These are phyloP conservation scores for Carcina quercana DNA, from an alignment of 2,888 invertebrate species.

Conservation along the genomic window DNA sequence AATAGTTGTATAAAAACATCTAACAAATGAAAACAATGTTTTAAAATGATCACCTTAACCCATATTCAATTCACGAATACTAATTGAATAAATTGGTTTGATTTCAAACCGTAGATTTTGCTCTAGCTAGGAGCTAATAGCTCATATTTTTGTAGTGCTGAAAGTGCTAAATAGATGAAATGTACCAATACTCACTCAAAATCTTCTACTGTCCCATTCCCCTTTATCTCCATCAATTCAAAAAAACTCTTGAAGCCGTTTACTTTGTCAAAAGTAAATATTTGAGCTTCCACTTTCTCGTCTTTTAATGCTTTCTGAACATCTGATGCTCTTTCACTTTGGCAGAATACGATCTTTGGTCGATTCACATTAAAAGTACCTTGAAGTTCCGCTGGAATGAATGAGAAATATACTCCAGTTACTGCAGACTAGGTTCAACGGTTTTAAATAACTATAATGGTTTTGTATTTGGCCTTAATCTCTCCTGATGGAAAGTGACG, in stretches of 20 bases:
- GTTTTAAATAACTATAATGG: no score
- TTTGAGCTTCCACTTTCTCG: slow-evolving; percentile 27
- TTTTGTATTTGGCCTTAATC: no score
- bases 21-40: no score
- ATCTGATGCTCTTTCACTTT: slow-evolving; percentile 36
- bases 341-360: slow-evolving; percentile 49
- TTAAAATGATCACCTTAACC: no score
- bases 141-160: neutral
- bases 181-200: slow-evolving; percentile 23
- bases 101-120: neutral
- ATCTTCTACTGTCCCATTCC: slow-evolving; percentile 18
- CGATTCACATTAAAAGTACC: slow-evolving; percentile 29
- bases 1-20: no score
- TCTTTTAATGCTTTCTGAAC: slow-evolving; percentile 32
- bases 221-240: neutral
- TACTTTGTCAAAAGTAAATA: slow-evolving; percentile 38
- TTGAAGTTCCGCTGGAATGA: slow-evolving; percentile 39
- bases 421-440: no score
- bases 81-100: no score
- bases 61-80: no score
- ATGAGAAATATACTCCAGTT: no score
- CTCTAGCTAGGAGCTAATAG: neutral
- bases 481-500: no score
- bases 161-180: no score
- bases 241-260: slow-evolving; percentile 17